A percentile compares a stretch with the other conserved stretches of the same genome.
These are phyloP conservation scores for Trachemys scripta DNA, from an alignment of 2,113 vertebrate species.

Conservation along the genomic window DNA sequence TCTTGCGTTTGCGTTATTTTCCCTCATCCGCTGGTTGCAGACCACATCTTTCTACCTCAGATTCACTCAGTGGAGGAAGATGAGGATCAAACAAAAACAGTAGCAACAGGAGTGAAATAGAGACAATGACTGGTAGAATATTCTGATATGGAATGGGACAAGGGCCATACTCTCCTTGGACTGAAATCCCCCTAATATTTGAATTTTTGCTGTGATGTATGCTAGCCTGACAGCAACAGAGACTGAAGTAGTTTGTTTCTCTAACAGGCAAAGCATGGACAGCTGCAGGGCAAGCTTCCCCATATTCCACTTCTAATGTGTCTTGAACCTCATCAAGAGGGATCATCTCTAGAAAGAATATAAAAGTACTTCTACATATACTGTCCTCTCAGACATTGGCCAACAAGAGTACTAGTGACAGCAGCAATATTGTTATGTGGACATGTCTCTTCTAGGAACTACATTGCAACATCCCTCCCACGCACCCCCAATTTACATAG, in stretches of 20 bases:
- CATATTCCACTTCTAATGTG: background rate
- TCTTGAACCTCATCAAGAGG: background rate
- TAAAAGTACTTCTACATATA: background rate
- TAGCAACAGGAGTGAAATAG: background rate
- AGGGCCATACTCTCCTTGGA: background rate
- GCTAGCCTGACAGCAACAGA: background rate
- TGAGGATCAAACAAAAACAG: background rate
- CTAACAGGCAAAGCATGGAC: background rate
- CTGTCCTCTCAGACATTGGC: background rate
- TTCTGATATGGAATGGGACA: background rate
- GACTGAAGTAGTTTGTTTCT: background rate
- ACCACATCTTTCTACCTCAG: background rate
- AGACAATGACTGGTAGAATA: background rate
- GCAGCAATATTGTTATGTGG: too few relatives aligned
- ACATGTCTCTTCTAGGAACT: background rate
- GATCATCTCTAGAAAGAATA: background rate
- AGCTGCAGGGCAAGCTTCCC: background rate
- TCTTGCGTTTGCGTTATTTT: background rate
- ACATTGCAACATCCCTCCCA: background rate
- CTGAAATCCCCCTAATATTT: background rate
- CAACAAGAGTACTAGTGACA: background rate
- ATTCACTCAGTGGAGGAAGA: background rate
- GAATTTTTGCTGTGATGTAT: background rate
- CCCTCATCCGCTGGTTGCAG: rapidly evolving
- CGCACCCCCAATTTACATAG: background rate